Percentiles rank a stretch among this genome's conserved stretches.
Conservation (phyloP, 2,113 vertebrate species). For the Psittacula cyanocephala region DNA sequence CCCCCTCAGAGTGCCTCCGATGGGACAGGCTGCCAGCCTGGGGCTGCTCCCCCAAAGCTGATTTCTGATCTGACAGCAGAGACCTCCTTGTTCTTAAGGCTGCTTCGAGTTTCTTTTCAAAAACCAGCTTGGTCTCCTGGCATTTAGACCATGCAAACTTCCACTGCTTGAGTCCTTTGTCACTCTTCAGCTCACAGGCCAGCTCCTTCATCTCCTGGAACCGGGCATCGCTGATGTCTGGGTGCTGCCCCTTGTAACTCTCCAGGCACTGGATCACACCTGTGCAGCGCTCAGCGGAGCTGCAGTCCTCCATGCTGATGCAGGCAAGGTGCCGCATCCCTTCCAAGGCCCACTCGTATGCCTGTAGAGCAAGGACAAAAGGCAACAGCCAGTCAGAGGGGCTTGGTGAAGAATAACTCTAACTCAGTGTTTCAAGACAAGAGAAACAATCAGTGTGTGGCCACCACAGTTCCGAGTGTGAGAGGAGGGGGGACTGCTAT, state of each 20-base stretch:
- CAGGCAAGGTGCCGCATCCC: slow-evolving; percentile 80
- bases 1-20: slow-evolving; percentile 45
- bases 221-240: slow-evolving; percentile 70
- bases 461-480: background rate
- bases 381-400: background rate
- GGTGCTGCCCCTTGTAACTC: slow-evolving; percentile 76
- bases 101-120: slow-evolving; percentile 82
- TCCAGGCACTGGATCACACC: slow-evolving; percentile 75
- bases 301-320: slow-evolving; percentile 81
- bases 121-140: slow-evolving; percentile 84
- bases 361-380: slow-evolving; percentile 62
- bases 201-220: slow-evolving; percentile 87
- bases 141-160: slow-evolving; percentile 83
- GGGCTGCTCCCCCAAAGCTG: background rate
- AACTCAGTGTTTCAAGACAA: background rate
- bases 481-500: background rate
- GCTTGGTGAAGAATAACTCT: background rate
- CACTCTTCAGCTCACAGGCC: slow-evolving; percentile 79
- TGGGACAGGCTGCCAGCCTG: background rate
- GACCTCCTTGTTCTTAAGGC: slow-evolving; percentile 68
- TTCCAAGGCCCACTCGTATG: slow-evolving; percentile 80
- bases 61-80: background rate
- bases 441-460: slow-evolving; percentile 47
- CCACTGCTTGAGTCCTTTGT: slow-evolving; percentile 82
- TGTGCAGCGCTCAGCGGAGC: slow-evolving; percentile 56